Percentiles rank a stretch among this genome's conserved stretches.
phyloP scores from a whole-genome alignment of 2,888 invertebrate species.

The Andrena camellia region DNA sequence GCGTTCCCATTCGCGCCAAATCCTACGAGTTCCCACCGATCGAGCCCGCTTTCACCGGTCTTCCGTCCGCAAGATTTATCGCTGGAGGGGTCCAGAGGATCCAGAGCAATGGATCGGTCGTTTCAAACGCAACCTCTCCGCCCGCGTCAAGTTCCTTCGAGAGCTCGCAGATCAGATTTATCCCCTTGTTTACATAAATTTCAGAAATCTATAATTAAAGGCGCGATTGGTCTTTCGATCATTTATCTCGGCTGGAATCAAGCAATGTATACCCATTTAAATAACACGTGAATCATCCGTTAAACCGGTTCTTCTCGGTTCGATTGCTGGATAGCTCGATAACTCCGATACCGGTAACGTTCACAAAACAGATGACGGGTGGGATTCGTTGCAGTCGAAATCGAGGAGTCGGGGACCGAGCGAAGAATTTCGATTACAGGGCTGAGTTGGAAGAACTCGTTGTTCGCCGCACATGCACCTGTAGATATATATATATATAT shows the following conservation, averaged over 20 bases:
- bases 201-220: constrained; percentile 54
- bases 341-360: constrained; percentile 7
- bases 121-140: neutral
- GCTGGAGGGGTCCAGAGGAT: constrained; percentile 26
- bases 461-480: too few species aligned
- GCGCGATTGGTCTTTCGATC: constrained; percentile 49
- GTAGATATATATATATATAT: too few species aligned
- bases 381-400: constrained; percentile 24
- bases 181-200: constrained; percentile 57
- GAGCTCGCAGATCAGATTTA: constrained; percentile 35
- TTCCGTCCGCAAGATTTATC: constrained; percentile 39
- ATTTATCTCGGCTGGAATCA: constrained; percentile 48
- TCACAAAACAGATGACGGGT: constrained; percentile 47
- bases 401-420: neutral
- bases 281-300: constrained; percentile 65
- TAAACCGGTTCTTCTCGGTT: constrained; percentile 63
- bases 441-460: neutral
- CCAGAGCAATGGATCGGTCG: constrained; percentile 33
- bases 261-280: constrained; percentile 57
- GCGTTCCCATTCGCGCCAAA: constrained; percentile 41
- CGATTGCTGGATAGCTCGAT: constrained; percentile 15
- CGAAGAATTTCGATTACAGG: neutral
- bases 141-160: neutral
- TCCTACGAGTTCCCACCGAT: constrained; percentile 30
- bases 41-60: constrained; percentile 23